Base-by-base conservation (phyloP, 2,113 vertebrate genomes). In the Cinclus cinclus region DNA sequence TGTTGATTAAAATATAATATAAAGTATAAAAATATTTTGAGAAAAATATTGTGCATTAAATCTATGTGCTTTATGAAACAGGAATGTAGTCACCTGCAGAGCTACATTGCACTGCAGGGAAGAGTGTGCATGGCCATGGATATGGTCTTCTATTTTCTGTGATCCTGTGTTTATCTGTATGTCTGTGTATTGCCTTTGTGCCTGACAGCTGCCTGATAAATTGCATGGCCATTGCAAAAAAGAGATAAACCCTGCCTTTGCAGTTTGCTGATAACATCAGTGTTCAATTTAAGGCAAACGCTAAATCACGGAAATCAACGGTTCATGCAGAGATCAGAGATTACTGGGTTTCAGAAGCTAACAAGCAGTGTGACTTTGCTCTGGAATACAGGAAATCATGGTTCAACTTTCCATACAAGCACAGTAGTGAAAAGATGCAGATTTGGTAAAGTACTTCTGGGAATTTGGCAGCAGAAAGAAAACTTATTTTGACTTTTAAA, bases 181-280 rank as follows among this genome's bases (percentile, higher is more conserved):
- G 47, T 39, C 80, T 71, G 24, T 78, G 94, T 47, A 65, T 89
- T 84, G 80, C 77, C 62, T 87, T 84, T 96, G 89, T 92, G 87
- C 1, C 76, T 94, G 89, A 56, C 87, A 92, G 92, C 60, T 94
- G 73, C 60, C 89, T 89, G 95, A 95, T 82, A 94, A 97, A 92
- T 92, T 56, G 74, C 68, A 58, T 13, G 68, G 83, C 42, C 18
- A 22, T 79, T 96, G 94, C 77, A 60, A 60, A 71, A 50, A 52
- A 64, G 89, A 94, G 92, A 97, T 95, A 97, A 95, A 92, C 60
- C 20, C 83, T 41, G 28, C 69, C 5, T 21, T 69, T 92, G 68
- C 33, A 64, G 65, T 62, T 91, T 92, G 73, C 83, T 69, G 96
- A 92, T 94, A 94, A 42, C 60, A 95, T 91, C 94, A 71, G 33